Base-by-base conservation (phyloP, 1,140 invertebrate species). In the Hylaeus volcanicus region DNA sequence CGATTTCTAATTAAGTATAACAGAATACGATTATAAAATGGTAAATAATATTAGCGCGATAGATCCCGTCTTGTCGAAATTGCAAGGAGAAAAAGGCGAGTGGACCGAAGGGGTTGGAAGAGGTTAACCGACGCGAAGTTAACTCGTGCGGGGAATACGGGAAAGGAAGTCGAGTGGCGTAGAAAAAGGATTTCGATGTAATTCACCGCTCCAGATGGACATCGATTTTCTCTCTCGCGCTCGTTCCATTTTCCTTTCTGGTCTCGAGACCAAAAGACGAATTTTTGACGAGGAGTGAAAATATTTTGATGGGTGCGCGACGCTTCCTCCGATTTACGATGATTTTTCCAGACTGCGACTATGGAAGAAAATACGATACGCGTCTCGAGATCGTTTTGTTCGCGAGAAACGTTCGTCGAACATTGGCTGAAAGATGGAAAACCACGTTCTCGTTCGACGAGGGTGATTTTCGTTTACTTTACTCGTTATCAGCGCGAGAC, bases 121-220 rank as follows among this genome's bases (percentile, higher is more conserved):
- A 0, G 12, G 4, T 4, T 39, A 26, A 37, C 43, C 14, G 55
- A 48, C 12, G 74, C 41, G 8, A 51, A 64, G 60, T 64, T 53
- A 6, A 64, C 39, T 64, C 60, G 69, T 73, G 76, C 58, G 5
- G 41, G 3, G 70, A 79, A 72, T 79, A 77, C 51, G 51, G 48
- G 55, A 41, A 56, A 41, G 76, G 61, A 84, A 74, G 80, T 61
- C 80, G 66, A 75, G 83, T 74, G 58, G 74, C 70, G 70, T 78
- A 86, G 81, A 86, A 74, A 91, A 88, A 91, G 89, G 89, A 81
- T 91, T 91, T 90, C 81, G 76, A 70, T 91, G 90, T 91, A 91
- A 86, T 79, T 80, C 85, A 75, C 86, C 84, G 88, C 87, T 89
- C 84, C 86, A 84, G 82, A 81, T 81, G 71, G 69, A 74, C 85